Conservation (phyloP, 2,797 vertebrate species). For the Miopithecus talapoin region DNA sequence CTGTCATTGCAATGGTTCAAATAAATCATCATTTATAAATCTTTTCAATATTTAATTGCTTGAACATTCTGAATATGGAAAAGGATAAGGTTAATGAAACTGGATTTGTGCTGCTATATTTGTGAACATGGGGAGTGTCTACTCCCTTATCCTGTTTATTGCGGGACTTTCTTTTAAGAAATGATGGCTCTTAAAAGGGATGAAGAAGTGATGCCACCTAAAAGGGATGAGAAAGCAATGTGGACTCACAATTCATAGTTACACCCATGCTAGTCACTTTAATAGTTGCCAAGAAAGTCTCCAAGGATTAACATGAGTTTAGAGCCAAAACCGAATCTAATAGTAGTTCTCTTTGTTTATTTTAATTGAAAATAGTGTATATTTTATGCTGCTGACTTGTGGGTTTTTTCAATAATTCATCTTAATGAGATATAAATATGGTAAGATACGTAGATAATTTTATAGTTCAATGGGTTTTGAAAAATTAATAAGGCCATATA, state of each 20-base stretch:
- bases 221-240: not conserved
- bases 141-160: not conserved
- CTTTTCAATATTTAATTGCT: not conserved
- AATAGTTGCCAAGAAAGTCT: not conserved
- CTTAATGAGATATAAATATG: not conserved
- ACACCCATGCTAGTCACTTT: not conserved
- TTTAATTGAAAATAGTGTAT: not conserved
- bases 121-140: not conserved
- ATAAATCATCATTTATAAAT: not conserved
- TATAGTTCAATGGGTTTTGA: not conserved
- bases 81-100: not conserved
- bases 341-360: not conserved
- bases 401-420: not conserved
- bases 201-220: not conserved
- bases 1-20: not conserved
- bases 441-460: not conserved
- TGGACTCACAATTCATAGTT: not conserved
- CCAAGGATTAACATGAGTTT: not conserved
- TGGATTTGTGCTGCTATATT: not conserved
- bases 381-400: not conserved
- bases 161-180: not conserved
- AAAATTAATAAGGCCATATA: not conserved
- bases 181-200: not conserved
- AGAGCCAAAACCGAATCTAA: not conserved
- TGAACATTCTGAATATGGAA: not conserved